phyloP scores from a whole-genome alignment of 2,797 vertebrate genomes.

The Cossypha caffra region DNA sequence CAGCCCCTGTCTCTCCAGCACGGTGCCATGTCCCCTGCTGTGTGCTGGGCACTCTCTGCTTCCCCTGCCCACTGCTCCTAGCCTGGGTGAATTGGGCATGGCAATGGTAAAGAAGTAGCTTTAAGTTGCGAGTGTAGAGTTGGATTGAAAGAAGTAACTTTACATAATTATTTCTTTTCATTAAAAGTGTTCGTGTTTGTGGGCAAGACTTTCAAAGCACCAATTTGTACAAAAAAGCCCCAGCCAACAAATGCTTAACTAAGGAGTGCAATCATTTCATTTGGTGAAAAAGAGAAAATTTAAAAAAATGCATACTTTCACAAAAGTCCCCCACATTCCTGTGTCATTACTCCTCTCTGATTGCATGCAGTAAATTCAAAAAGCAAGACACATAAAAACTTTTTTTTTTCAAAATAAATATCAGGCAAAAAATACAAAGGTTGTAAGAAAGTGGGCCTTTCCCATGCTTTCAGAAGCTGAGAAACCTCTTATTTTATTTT shows the following conservation, averaged over 20 bases:
- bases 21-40: accelerated
- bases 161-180: accelerated
- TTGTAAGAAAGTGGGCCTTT: neutral
- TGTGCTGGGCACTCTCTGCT: neutral
- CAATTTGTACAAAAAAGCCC: neutral
- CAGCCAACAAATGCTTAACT: neutral
- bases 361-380: neutral
- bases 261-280: neutral
- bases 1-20: neutral
- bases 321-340: neutral
- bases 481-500: neutral
- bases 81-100: neutral
- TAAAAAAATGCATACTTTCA: neutral
- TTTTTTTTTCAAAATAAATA: neutral
- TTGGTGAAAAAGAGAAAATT: neutral
- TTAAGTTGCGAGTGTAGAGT: neutral
- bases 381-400: neutral
- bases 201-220: neutral
- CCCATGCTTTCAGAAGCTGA: neutral
- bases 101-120: neutral
- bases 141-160: neutral
- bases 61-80: neutral
- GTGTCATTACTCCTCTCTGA: neutral
- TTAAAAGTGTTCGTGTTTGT: neutral
- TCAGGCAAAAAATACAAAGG: neutral